phyloP scores from a whole-genome alignment of 1,140 invertebrate species.

The Thaumatotibia leucotreta region DNA sequence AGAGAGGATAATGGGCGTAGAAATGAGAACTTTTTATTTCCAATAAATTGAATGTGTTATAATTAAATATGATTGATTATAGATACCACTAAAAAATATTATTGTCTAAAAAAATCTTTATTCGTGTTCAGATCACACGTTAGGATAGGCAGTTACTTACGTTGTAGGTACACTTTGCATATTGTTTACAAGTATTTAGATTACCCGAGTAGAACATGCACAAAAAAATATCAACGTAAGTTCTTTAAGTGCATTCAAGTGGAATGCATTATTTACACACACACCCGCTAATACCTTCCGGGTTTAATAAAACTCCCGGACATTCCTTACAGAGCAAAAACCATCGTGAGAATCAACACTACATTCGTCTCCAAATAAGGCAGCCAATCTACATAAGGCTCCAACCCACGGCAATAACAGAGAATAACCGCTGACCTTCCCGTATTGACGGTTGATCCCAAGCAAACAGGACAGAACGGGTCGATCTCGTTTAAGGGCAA shows the following conservation, averaged over 20 bases:
- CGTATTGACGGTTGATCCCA: slow-evolving; percentile 5
- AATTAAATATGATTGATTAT: too few species aligned
- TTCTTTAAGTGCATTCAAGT: background rate
- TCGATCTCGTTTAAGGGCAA: slow-evolving; percentile 18
- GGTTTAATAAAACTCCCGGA: background rate
- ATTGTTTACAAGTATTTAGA: too few species aligned
- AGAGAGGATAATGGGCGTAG: background rate
- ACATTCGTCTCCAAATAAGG: slow-evolving; percentile 9
- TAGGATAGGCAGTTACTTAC: too few species aligned
- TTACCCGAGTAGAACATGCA: too few species aligned
- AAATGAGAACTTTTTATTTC: slow-evolving; percentile 12
- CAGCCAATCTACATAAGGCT: slow-evolving; percentile 12
- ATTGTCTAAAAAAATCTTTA: too few species aligned
- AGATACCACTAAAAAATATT: too few species aligned
- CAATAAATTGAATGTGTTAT: too few species aligned
- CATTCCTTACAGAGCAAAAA: background rate
- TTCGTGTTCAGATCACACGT: too few species aligned
- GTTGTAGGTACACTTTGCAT: too few species aligned
- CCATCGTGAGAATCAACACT: slow-evolving; percentile 9
- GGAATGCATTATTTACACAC: background rate
- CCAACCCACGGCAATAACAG: background rate
- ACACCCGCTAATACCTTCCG: background rate
- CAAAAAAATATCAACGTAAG: background rate
- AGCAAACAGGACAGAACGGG: background rate
- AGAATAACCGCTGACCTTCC: slow-evolving; percentile 12